phyloP scores from a whole-genome alignment of 2,888 invertebrate genomes.

The Lypha dubia region DNA sequence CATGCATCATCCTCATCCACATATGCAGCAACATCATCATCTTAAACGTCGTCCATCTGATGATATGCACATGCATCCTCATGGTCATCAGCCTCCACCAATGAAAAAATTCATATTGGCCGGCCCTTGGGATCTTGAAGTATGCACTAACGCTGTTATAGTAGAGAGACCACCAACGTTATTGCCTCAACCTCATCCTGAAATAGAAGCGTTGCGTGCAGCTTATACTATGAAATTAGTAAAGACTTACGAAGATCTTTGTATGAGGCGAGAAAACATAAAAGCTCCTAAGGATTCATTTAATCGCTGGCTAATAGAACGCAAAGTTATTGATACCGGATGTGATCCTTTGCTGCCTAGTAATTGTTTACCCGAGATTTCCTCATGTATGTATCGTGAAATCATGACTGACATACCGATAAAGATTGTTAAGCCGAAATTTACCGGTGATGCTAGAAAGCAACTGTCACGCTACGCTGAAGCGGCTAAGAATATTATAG shows the following conservation, averaged over 20 bases:
- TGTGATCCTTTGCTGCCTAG: constrained; percentile 96
- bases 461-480: constrained; percentile 97
- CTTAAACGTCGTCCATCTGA: constrained; percentile 82
- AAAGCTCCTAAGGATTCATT: constrained; percentile 98
- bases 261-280: constrained; percentile 95
- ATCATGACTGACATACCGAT: constrained; percentile 99
- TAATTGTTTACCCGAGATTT: constrained; percentile 95
- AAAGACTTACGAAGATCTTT: constrained; percentile 96
- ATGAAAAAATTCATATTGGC: constrained; percentile 93
- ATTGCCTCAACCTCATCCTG: constrained; percentile 96
- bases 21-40: constrained; percentile 74
- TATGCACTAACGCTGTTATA: constrained; percentile 93
- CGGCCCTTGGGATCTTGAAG: constrained; percentile 97
- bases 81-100: constrained; percentile 86
- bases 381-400: constrained; percentile 97
- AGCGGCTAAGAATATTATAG: constrained; percentile 98
- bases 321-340: constrained; percentile 95
- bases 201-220: constrained; percentile 94
- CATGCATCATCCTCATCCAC: constrained; percentile 78
- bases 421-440: constrained; percentile 96
- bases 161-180: constrained; percentile 92
- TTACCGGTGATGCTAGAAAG: constrained; percentile 95
- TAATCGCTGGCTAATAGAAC: constrained; percentile 97
- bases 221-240: constrained; percentile 92
- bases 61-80: constrained; percentile 81